These are phyloP conservation scores for Bucorvus abyssinicus DNA, from an alignment of 2,797 vertebrate genomes.

Conservation along the genomic window DNA sequence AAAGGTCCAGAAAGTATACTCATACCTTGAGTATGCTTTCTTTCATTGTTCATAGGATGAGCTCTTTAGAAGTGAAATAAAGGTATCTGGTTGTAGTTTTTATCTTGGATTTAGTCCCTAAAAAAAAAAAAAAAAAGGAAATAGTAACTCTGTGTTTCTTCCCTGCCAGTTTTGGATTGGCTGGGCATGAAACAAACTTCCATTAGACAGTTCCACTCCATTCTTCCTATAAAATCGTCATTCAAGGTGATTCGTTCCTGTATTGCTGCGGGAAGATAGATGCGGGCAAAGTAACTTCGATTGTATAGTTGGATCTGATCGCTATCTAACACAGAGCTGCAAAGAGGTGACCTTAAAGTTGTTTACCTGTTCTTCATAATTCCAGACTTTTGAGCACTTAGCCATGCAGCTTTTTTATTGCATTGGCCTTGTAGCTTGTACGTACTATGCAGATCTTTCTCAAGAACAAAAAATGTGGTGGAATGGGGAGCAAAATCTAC, in stretches of 20 bases:
- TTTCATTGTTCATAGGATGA: neutral
- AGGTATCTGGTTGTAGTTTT: neutral
- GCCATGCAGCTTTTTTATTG: neutral
- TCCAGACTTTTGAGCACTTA: neutral
- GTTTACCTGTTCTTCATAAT: neutral
- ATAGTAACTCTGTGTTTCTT: neutral
- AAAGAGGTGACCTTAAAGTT: neutral
- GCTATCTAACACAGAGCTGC: neutral
- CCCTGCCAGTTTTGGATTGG: neutral
- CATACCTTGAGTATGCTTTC: neutral
- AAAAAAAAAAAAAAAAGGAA: neutral
- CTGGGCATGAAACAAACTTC: neutral
- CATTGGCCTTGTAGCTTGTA: neutral
- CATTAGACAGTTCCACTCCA: neutral
- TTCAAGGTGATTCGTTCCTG: neutral
- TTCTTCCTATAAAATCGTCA: neutral
- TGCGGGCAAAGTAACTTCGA: neutral
- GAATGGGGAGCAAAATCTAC: neutral
- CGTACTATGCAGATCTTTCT: neutral
- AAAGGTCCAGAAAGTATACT: neutral
- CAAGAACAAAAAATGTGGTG: neutral
- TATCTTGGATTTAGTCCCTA: neutral
- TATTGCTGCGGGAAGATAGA: neutral
- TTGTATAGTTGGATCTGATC: conserved; percentile 4
- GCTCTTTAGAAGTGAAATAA: neutral